Base-by-base conservation (phyloP, 35 echinoderm and acorn worm species). In the Ophiothrix spiculata region DNA sequence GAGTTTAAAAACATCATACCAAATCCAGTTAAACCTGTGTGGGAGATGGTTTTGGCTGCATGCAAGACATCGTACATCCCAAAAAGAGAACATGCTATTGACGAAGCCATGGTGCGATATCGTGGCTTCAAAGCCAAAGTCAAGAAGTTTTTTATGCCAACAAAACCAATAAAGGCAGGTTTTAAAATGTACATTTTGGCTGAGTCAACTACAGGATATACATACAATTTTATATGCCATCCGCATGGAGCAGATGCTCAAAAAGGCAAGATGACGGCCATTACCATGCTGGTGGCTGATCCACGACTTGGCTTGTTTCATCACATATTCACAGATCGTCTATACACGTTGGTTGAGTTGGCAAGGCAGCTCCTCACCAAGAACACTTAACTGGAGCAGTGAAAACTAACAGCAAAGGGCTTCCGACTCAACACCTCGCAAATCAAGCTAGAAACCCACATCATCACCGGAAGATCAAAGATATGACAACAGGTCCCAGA, bases 21-120 rank as follows among this genome's bases (percentile, higher is more conserved):
- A n/a, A n/a, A n/a, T n/a, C n/a, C n/a, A n/a, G n/a, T n/a, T n/a
- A n/a, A n/a, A n/a, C n/a, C n/a, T n/a, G n/a, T n/a, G n/a, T n/a
- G n/a, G n/a, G n/a, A n/a, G n/a, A n/a, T n/a, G n/a, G 42, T 84
- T 17, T 1, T 56, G 25, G 13, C 4, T 0, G 74, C 28, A 28
- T 90, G 64, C 80, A 39, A 25, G 33, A 23, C 17, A 1, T 32
- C 77, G 13, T 90, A 45, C 40, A 90, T 75, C 46, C 69, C 45
- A 15, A 13, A 1, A 17, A 56, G 75, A 34, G n/a, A 90, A 16
- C 40, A 83, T 34, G 88, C 88, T 46, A 75, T 49, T 31, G 88
- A 90, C 38, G 88, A 90, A 29, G 80, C 88, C 25, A 90, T 84
- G 85, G 19, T 37, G n/a, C 75, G 6, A 38, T 83, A 83, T 39